Evolutionary conservation across 1,140 invertebrate species (phyloP).

Genomic region (Drosophila serrata): DNA sequence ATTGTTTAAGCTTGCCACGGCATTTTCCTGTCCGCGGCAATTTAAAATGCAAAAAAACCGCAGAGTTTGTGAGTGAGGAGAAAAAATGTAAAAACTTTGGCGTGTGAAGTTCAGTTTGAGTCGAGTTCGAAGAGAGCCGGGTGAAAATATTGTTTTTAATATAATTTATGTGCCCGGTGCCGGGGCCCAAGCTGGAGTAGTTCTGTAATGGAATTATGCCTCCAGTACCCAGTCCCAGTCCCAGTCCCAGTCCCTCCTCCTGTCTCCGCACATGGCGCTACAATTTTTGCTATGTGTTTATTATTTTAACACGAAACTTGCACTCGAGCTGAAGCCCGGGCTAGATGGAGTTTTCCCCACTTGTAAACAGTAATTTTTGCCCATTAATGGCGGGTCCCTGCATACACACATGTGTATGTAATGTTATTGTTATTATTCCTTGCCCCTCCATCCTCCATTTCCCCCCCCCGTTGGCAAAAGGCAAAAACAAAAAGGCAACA

Average conservation of each 20-base stretch:
- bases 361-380: constrained; percentile 83
- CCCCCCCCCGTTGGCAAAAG: constrained; percentile 16
- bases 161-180: constrained; percentile 52
- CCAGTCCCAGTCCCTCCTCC: background rate
- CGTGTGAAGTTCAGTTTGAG: constrained; percentile 68
- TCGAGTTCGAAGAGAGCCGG: constrained; percentile 62
- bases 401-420: constrained; percentile 28
- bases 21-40: constrained; percentile 69
- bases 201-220: constrained; percentile 76
- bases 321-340: constrained; percentile 43
- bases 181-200: constrained; percentile 27
- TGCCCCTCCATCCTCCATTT: constrained; percentile 19
- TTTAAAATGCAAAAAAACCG: constrained; percentile 71
- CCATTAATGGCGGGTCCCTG: constrained; percentile 72
- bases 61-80: background rate
- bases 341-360: constrained; percentile 49
- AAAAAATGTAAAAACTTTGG: constrained; percentile 49
- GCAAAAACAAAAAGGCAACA: constrained; percentile 79
- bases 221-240: background rate
- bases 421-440: constrained; percentile 49
- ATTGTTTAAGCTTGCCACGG: constrained; percentile 78
- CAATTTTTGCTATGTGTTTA: constrained; percentile 83
- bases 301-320: constrained; percentile 84
- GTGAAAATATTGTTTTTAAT: constrained; percentile 77
- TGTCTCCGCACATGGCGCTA: constrained; percentile 63